These are phyloP conservation scores for Pteropus alecto DNA, from an alignment of 2,113 vertebrate genomes.

Conservation along the genomic window DNA sequence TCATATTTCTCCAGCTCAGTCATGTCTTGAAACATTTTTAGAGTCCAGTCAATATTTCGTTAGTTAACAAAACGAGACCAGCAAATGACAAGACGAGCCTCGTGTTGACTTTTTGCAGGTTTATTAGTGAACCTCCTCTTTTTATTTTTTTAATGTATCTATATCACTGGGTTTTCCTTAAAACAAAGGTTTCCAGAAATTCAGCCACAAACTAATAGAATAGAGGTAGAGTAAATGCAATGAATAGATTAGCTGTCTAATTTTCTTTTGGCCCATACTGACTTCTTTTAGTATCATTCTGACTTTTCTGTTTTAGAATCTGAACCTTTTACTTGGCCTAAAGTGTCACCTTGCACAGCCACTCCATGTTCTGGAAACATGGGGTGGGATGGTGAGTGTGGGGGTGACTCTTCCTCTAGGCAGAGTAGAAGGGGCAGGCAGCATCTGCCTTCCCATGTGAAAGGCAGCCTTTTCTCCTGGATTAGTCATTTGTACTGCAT, in stretches of 20 bases:
- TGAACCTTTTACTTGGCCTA: background rate
- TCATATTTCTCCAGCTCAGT: background rate
- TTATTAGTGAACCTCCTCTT: background rate
- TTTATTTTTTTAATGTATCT: background rate
- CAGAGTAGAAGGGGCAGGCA: background rate
- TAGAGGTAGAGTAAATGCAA: background rate
- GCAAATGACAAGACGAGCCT: background rate
- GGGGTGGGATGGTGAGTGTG: too few relatives aligned
- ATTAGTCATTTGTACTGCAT: background rate
- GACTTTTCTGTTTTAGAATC: background rate
- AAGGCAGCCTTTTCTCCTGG: background rate
- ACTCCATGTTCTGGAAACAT: background rate
- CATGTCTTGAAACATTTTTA: background rate
- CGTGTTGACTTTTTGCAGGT: background rate
- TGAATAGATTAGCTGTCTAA: background rate
- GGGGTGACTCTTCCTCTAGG: background rate
- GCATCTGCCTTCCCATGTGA: too few relatives aligned
- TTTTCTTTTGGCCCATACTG: background rate
- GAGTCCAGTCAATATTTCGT: background rate
- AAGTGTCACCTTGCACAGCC: background rate
- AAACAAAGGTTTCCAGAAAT: background rate
- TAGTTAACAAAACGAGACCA: background rate
- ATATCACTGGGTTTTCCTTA: background rate
- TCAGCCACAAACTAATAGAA: background rate
- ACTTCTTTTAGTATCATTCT: background rate